These are phyloP conservation scores for Fragum sueziense DNA, from an alignment of 2,888 invertebrate species.

Conservation along the genomic window DNA sequence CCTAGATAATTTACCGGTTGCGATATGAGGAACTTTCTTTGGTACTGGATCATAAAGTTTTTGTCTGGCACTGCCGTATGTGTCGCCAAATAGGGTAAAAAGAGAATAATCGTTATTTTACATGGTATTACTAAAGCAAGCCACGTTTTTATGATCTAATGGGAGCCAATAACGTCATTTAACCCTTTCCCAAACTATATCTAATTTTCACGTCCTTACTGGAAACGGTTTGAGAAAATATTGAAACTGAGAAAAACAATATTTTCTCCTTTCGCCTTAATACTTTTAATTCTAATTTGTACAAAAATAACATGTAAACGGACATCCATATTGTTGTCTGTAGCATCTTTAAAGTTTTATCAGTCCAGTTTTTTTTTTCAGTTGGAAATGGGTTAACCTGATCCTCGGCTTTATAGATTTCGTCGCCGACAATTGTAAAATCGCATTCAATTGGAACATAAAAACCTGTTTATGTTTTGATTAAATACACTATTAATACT, in stretches of 20 bases:
- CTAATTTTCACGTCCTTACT: neutral
- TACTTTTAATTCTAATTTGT: neutral
- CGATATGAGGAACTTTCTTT: too few relatives aligned
- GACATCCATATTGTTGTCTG: neutral
- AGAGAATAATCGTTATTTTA: constrained; percentile 1
- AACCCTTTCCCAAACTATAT: neutral
- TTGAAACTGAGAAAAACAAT: neutral
- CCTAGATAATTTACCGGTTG: too few relatives aligned
- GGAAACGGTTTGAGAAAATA: neutral
- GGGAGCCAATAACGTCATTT: constrained; percentile 5
- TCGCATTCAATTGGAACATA: constrained; percentile 14
- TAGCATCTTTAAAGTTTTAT: neutral
- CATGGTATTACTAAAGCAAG: constrained; percentile 7
- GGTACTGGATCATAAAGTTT: too few relatives aligned
- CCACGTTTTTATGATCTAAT: constrained; percentile 14
- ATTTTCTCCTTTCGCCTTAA: neutral
- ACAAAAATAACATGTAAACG: neutral
- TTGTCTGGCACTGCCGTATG: neutral
- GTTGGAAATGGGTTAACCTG: too few relatives aligned
- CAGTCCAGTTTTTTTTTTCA: neutral
- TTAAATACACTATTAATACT: constrained; percentile 16
- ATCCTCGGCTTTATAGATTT: neutral
- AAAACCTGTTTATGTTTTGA: constrained; percentile 23
- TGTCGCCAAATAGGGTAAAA: neutral
- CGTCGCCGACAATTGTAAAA: constrained; percentile 6